phyloP scores from a whole-genome alignment of 1,140 invertebrate species.

The Drosophila baimaii region DNA sequence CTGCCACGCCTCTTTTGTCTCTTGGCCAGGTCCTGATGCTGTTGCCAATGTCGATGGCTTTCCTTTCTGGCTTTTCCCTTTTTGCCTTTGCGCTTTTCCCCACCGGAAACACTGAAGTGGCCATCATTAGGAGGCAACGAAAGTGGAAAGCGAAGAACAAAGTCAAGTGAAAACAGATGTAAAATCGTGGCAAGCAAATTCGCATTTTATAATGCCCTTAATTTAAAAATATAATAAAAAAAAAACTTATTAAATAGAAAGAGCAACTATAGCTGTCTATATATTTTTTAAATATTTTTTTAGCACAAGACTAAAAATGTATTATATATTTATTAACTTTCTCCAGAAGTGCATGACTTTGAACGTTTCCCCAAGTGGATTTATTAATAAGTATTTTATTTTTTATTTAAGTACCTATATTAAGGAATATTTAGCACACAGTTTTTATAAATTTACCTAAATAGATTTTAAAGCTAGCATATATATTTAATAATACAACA shows the following conservation, averaged over 20 bases:
- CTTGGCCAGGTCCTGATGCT: conserved; percentile 20
- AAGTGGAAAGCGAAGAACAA: conserved; percentile 26
- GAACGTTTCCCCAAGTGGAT: too few relatives aligned
- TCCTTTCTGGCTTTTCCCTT: conserved; percentile 30
- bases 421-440: not conserved
- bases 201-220: not conserved
- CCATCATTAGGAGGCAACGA: conserved; percentile 70
- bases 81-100: conserved; percentile 27
- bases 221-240: not conserved
- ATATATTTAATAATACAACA: too few relatives aligned
- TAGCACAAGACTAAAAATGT: too few relatives aligned
- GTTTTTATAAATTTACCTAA: too few relatives aligned
- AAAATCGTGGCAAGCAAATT: not conserved
- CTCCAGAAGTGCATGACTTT: too few relatives aligned
- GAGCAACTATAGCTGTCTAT: too few relatives aligned
- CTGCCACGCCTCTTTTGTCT: conserved; percentile 13
- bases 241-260: too few relatives aligned
- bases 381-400: not conserved
- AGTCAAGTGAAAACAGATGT: conserved; percentile 15
- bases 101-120: conserved; percentile 72
- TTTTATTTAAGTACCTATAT: not conserved
- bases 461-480: too few relatives aligned
- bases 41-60: conserved; percentile 37
- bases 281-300: too few relatives aligned
- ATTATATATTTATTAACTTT: too few relatives aligned